These are phyloP conservation scores for Ecdyonurus torrentis DNA, from an alignment of 2,888 invertebrate species.

Conservation along the genomic window DNA sequence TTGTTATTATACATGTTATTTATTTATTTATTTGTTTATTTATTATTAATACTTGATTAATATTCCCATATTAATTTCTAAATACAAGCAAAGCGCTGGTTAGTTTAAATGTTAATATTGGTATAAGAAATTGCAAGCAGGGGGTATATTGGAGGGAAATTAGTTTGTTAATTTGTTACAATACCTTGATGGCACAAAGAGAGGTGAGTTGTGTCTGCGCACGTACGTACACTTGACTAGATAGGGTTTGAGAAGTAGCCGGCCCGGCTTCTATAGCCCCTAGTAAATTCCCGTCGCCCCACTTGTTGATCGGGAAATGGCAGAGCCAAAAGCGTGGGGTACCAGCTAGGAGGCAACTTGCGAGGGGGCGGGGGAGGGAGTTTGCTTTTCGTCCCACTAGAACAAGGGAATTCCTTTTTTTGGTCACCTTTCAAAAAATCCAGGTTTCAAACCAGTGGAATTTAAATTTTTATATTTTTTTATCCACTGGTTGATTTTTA, in stretches of 20 bases:
- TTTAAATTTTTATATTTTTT: not conserved
- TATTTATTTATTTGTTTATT: too few relatives aligned
- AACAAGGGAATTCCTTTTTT: slow-evolving; percentile 13
- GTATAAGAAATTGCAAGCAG: too few relatives aligned
- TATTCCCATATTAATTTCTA: too few relatives aligned
- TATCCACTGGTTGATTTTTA: not conserved
- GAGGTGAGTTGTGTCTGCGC: not conserved
- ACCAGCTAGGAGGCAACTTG: slow-evolving; percentile 16
- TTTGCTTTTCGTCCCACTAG: slow-evolving; percentile 27
- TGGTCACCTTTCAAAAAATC: not conserved
- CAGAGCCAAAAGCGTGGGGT: slow-evolving; percentile 61
- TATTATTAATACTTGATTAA: too few relatives aligned
- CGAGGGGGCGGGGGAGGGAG: slow-evolving; percentile 39
- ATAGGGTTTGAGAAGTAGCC: slow-evolving; percentile 80
- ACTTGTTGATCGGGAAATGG: slow-evolving; percentile 89
- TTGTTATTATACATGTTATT: too few relatives aligned
- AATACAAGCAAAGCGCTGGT: too few relatives aligned
- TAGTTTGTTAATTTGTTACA: not conserved
- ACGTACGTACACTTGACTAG: slow-evolving; percentile 23
- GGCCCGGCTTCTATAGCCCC: slow-evolving; percentile 57
- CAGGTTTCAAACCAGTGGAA: not conserved
- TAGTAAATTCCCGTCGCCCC: slow-evolving; percentile 64
- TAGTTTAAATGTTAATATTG: too few relatives aligned
- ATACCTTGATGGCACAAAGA: not conserved
- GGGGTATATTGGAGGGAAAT: not conserved